Base-by-base conservation (phyloP, 2,888 invertebrate genomes). In the Eupithecia tripunctaria region DNA sequence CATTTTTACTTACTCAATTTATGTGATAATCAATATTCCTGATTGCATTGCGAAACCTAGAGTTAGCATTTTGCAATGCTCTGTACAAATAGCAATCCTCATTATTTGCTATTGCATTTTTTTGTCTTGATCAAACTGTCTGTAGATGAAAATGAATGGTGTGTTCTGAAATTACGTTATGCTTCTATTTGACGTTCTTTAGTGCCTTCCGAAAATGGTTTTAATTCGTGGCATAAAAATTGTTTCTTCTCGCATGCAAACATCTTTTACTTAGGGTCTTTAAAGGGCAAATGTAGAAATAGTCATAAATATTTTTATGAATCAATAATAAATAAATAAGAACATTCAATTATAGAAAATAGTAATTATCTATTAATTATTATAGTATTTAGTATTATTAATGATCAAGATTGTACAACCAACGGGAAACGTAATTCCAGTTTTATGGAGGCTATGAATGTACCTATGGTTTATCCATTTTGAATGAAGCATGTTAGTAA, bases 31-130 rank as follows among this genome's bases (percentile, higher is more conserved):
- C 59, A 65, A n/a, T 12, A n/a, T 41, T 63, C 62, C 21, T 51
- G 29, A 72, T 73, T 63, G 41, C 59, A 68, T 72, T 75, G n/a
- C 62, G 65, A 70, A 62, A 56, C 27, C 21, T 38, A 64, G 38
- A 63, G 29, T 18, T 27, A 38, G 15, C 25, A 36, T 36, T 59
- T 68, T 29, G 70, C 56, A 67, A 73, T 43, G 38, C 18, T 36
- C 29, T 60, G 10, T 51, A 36, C 25, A 56, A 66, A 73, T 67
- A 47, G 36, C 41, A 32, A 71, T 59, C 27, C 41, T 64, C 51
- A 51, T 71, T 66, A 68, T 62, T 70, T 70, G 47, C 47, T 73
- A 63, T 67, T 69, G 62, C 67, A 32, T 59, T 60, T 71, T n/a
- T 38, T 69, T 43, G 27, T 73, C 73, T 70, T 68, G 63, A 47